phyloP scores from a whole-genome alignment of 2,888 invertebrate species.

The Campoletis raptor region DNA sequence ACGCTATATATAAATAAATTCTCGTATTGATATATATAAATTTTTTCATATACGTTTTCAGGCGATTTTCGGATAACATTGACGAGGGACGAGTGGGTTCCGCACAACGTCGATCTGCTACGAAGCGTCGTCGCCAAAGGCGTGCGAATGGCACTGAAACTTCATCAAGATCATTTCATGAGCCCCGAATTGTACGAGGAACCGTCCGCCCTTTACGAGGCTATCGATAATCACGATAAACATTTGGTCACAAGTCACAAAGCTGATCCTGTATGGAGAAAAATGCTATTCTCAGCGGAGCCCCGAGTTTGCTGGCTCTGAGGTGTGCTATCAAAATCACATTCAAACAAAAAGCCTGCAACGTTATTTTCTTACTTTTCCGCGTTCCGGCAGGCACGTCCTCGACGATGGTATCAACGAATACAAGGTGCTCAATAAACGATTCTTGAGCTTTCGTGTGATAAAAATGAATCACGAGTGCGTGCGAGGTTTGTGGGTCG shows the following conservation, averaged over 20 bases:
- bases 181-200: slow-evolving; percentile 97
- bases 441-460: slow-evolving; percentile 97
- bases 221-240: slow-evolving; percentile 94
- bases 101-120: slow-evolving; percentile 97
- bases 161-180: slow-evolving; percentile 99
- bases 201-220: slow-evolving; percentile 91
- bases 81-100: slow-evolving; percentile 98
- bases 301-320: slow-evolving; percentile 96
- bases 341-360: background rate
- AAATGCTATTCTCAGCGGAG: slow-evolving; percentile 96
- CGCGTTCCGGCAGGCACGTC: slow-evolving; percentile 93
- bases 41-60: slow-evolving; percentile 59
- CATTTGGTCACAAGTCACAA: slow-evolving; percentile 99
- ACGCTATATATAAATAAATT: background rate
- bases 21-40: background rate
- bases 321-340: slow-evolving; percentile 85
- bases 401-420: slow-evolving; percentile 99
- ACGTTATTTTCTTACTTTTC: too few relatives aligned
- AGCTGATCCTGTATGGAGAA: slow-evolving; percentile 99
- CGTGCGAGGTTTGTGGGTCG: slow-evolving; percentile 99
- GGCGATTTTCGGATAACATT: slow-evolving; percentile 98
- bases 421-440: slow-evolving; percentile 99
- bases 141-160: slow-evolving; percentile 97
- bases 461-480: slow-evolving; percentile 99
- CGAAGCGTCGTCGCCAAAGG: slow-evolving; percentile 98